Base-by-base conservation (phyloP, 2,888 invertebrate genomes). In the Limnephilus lunatus region DNA sequence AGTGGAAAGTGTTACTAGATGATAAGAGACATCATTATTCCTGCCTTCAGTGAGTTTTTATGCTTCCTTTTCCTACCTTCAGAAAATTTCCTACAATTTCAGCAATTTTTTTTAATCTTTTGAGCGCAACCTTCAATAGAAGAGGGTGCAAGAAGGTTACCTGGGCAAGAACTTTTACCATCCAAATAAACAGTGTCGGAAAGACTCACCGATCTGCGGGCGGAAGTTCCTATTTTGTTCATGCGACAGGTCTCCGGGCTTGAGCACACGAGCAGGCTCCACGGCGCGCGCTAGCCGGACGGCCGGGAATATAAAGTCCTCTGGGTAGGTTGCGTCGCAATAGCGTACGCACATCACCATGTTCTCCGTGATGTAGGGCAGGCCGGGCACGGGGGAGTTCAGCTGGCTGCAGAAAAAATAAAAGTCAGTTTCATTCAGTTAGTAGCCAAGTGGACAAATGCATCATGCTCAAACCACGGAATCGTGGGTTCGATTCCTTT, bases 261-360 rank as follows among this genome's bases (percentile, higher is more conserved):
- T 98, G 91, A 99, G 96, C 14, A 98, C 98, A 93, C 97, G 95
- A 0, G 97, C 96, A 2, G 99, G 98, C 94, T 98, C 97, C 92
- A 96, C 96, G 31, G 97, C 98, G 3, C 97, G 97, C 92, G 97
- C 95, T 80, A 98, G 96, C 91, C 97, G 96, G 32, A 95, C 96
- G 82, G 99, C 97, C n/a, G 97, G 97, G 95, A 98, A 99, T 83
- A 98, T 96, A 95, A 97, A 98, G 94, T 97, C 97, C 4, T 96
- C 96, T 0, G 97, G 96, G 95, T 97, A 99, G 94, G 96, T 96
- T 0, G 99, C 99, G 96, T 99, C 99, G 91, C 97, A 95, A 95
- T 96, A 99, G 91, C 97, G 96, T 4, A 98, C 97, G 94, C 98
- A 97, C 93, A 96, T 95, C 92, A 96, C 97, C 25, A 94, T 94